phyloP scores from a whole-genome alignment of 2,797 vertebrate species.

The Masticophis lateralis region DNA sequence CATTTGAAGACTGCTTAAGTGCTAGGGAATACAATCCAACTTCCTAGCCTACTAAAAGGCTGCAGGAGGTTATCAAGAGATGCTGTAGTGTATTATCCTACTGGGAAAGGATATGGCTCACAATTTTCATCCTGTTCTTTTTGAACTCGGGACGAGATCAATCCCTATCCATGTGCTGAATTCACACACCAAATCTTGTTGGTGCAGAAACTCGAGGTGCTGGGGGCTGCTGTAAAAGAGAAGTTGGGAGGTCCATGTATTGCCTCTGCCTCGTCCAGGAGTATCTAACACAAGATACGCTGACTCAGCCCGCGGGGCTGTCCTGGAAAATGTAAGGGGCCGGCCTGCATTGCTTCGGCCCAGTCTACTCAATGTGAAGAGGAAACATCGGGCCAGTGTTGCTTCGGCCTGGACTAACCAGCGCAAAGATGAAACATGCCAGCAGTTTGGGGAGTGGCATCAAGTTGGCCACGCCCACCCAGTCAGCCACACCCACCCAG shows the following conservation, averaged over 20 bases:
- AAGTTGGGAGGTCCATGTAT: background rate
- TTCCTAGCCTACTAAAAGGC: background rate
- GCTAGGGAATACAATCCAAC: background rate
- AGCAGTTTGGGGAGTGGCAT: too few relatives aligned
- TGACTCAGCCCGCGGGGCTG: too few relatives aligned
- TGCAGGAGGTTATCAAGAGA: background rate
- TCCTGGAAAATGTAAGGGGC: too few relatives aligned
- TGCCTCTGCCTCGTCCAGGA: background rate
- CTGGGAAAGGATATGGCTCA: background rate
- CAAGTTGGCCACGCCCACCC: too few relatives aligned
- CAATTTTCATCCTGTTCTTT: background rate
- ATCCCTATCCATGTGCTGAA: background rate
- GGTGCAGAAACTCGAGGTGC: background rate
- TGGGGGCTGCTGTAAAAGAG: background rate
- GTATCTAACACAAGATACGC: too few relatives aligned
- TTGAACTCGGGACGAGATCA: background rate
- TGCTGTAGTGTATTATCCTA: background rate
- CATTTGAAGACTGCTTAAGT: background rate
- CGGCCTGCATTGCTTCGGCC: accelerated
- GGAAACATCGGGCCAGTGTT: too few relatives aligned
- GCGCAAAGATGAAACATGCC: too few relatives aligned
- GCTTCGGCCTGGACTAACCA: too few relatives aligned
- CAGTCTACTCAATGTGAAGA: too few relatives aligned
- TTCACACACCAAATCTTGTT: background rate
- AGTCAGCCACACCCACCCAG: too few relatives aligned